Evolutionary conservation across 1,140 invertebrate species (phyloP), one percentile per base, ranked within the genome.

Genomic region (Glomeris maerens): DNA sequence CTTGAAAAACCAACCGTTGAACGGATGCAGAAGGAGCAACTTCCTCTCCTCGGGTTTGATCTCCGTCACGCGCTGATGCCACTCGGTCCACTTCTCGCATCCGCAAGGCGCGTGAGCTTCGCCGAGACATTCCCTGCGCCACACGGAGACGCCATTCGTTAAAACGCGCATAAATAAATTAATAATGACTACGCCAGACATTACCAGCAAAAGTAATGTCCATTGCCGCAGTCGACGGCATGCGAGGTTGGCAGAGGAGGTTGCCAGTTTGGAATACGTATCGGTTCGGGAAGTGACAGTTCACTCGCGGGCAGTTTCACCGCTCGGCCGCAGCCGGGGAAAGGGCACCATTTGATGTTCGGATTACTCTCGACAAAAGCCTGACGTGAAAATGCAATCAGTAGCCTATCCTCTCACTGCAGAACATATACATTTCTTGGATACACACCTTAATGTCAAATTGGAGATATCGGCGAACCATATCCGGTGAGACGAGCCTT

Each of bases 281-380:
- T 7, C 22, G 38, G 20, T 13, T 22, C 25, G 1, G 47, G 2
- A 4, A 20, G 53, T 27, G 38, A 57, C 53, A 71, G 64, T 57
- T 77, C 74, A 5, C 72, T 66, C 56, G 78, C 77, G 13, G 78
- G 78, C n/a, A 79, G 60, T 53, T 72, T 66, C 10, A 82, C 79
- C 27, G 80, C 80, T 53, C 76, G 64, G 2, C 77, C 77, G 68
- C 80, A 83, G 5, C 76, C 78, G 27, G 79, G 74, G 56, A 71
- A 75, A 2, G 80, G 80, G 63, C 80, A 82, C 80, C 80, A 83
- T 63, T 81, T 81, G 53, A 82, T 81, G 38, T 68, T 73, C 50
- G 78, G 78, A 60, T 81, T 82, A 52, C 76, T 78, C 57, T 81
- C 80, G 26, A 83, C 80, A 69, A 83, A 82, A 17, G 79, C 78